A percentile compares a stretch with the other conserved stretches of the same genome.
These are phyloP conservation scores for Megaceryle torquata DNA, from an alignment of 2,113 vertebrate genomes.

Conservation along the genomic window DNA sequence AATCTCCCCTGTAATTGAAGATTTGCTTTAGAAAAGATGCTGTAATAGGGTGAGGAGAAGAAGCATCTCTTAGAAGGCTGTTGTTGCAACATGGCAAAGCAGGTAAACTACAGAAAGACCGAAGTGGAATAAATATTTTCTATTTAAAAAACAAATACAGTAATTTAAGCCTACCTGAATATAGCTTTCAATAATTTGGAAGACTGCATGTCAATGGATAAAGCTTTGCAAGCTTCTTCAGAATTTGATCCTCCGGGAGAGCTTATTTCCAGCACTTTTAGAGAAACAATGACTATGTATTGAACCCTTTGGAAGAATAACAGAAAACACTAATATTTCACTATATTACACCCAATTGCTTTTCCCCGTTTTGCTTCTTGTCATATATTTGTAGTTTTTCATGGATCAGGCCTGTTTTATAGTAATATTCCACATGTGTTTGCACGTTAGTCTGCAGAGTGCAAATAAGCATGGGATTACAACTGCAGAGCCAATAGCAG, in stretches of 20 bases:
- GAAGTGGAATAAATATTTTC: conserved; percentile 4
- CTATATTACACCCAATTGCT: not conserved
- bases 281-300: not conserved
- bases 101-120: not conserved
- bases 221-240: not conserved
- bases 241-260: not conserved
- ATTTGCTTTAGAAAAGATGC: not conserved
- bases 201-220: not conserved
- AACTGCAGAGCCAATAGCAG: not conserved
- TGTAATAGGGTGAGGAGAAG: not conserved
- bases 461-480: not conserved
- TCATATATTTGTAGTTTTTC: not conserved
- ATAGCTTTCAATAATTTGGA: conserved; percentile 11
- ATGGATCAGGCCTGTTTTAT: not conserved
- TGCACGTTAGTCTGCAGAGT: not conserved
- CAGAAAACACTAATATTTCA: not conserved
- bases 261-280: not conserved
- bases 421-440: not conserved
- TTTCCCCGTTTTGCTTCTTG: not conserved
- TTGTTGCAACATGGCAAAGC: not conserved
- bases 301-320: not conserved
- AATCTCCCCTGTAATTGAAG: not conserved
- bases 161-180: conserved; percentile 13
- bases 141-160: conserved; percentile 9
- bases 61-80: not conserved